A percentile compares a stretch with the other conserved stretches of the same genome.
Evolutionary conservation across 2,797 vertebrate species (phyloP).

Genomic region (Lemur catta): DNA sequence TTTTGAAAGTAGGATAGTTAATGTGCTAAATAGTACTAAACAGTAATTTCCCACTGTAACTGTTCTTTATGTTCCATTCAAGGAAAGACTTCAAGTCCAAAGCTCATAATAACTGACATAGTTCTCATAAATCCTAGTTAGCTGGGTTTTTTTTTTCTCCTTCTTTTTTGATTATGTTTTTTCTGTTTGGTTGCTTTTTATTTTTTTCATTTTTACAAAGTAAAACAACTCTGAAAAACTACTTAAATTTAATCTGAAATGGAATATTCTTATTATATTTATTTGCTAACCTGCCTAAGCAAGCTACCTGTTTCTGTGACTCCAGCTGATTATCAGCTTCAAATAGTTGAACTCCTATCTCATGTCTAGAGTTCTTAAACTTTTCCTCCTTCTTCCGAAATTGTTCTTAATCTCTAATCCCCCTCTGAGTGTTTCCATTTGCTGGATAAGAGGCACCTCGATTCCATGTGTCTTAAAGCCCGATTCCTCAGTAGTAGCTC

Average conservation of each 20-base stretch:
- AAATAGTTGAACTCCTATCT: neutral
- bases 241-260: neutral
- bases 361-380: neutral
- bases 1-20: neutral
- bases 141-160: neutral
- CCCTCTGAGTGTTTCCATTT: neutral
- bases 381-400: neutral
- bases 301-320: slow-evolving; percentile 1
- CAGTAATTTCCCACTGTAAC: neutral
- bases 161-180: neutral
- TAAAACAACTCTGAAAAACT: neutral
- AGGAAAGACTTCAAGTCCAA: neutral
- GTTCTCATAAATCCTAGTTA: neutral
- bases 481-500: neutral
- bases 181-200: neutral
- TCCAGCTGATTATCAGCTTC: neutral
- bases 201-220: slow-evolving; percentile 5
- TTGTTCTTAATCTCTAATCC: neutral
- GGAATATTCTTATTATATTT: neutral
- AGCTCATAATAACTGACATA: neutral
- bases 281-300: neutral
- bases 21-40: neutral
- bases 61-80: neutral
- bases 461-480: neutral
- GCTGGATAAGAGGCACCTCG: neutral